Evolutionary conservation across 2,888 invertebrate genomes (phyloP), one percentile per base, ranked within the genome.

Genomic region (Patella ulyssiponensis): DNA sequence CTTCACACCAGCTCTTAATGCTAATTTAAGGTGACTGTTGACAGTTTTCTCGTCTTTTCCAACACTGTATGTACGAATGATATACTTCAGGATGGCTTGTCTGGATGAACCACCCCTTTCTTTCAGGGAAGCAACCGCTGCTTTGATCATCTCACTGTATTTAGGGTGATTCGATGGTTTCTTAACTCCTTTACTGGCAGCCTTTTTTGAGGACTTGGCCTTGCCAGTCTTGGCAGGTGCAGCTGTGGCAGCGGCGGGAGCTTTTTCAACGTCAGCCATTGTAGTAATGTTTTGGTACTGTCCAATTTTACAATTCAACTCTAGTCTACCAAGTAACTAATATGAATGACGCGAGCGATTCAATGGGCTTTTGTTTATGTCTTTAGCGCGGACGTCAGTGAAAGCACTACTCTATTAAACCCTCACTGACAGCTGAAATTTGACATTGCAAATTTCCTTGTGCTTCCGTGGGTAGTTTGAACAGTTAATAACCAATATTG

Each of bases 71-170:
- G 89, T 87, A 69, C 85, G 79, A 17, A 85, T 74, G 78, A 92
- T 89, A 86, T 89, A 91, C 78, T 91, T 90, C 69, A 88, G 82
- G 80, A 92, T 91, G 64, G 91, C 91, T 78, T 89, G 89, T 54
- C 88, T 85, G 70, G 90, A 90, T 20, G 90, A 89, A 33, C 92
- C 92, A 73, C 86, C 86, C 17, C 86, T 81, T 71, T 91, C 91
- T 75, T 87, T 89, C 71, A 91, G 80, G n/a, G 81, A 78, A 74
- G 83, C 85, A 80, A 92, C 85, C 71, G 91, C 91, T 2, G 84
- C 83, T 75, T 85, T 85, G 77, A 91, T 85, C 92, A 92, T 92
- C 71, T 87, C 89, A 17, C 82, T 76, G 79, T 89, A 91, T 76
- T 80, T 80, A 4, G 86, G 86, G 71, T 86, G 84, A 64, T 51